Evolutionary conservation across 2,113 vertebrate species (phyloP).

Genomic region (Caracal caracal): DNA sequence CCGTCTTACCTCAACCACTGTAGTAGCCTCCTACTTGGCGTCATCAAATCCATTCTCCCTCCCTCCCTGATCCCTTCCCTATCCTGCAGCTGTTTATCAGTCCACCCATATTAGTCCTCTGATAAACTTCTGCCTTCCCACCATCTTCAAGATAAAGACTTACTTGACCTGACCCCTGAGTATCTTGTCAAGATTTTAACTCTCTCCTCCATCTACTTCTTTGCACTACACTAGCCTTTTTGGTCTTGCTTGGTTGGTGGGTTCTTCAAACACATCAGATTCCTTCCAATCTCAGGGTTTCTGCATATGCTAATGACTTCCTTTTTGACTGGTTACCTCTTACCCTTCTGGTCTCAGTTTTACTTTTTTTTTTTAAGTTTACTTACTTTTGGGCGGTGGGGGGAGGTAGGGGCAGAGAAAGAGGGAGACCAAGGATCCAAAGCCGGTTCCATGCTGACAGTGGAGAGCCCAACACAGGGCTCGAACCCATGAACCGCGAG

Average conservation of each 20-base stretch:
- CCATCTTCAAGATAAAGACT: neutral
- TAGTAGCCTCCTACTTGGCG: neutral
- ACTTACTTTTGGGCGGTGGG: too few species aligned
- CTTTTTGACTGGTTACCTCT: slow-evolving; percentile 3
- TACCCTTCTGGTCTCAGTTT: neutral
- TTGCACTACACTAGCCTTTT: neutral
- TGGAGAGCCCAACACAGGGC: too few species aligned
- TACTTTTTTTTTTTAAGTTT: neutral
- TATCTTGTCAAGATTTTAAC: neutral
- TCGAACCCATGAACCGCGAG: too few species aligned
- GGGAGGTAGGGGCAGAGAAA: too few species aligned
- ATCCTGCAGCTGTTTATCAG: neutral
- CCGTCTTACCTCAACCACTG: neutral
- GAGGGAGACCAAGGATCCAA: too few species aligned
- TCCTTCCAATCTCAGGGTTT: slow-evolving; percentile 17
- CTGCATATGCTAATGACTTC: slow-evolving; percentile 3
- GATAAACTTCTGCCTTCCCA: neutral
- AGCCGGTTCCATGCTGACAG: too few species aligned
- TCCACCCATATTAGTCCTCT: neutral
- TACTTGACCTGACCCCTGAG: neutral
- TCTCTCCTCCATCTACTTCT: neutral
- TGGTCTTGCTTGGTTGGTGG: neutral
- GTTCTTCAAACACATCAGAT: slow-evolving; percentile 20
- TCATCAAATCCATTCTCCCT: neutral
- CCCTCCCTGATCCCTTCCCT: neutral